A percentile compares a stretch with the other conserved stretches of the same genome.
These are phyloP conservation scores for Dicyrtoma fusca DNA, from an alignment of 2,888 invertebrate species.

Conservation along the genomic window DNA sequence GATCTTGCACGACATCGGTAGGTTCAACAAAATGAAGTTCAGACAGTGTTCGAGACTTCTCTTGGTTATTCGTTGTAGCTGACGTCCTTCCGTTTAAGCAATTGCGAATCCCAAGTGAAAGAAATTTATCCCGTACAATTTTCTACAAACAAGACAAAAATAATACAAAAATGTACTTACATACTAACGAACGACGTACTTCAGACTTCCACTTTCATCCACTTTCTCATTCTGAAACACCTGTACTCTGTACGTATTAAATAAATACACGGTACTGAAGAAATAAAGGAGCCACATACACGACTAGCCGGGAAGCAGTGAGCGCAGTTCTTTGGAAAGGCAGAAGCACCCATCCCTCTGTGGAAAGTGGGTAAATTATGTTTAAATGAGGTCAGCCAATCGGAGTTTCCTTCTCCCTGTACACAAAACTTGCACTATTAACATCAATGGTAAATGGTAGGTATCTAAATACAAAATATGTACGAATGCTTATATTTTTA, in stretches of 20 bases:
- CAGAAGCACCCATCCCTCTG: neutral
- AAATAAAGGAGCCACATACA: neutral
- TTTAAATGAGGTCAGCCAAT: constrained; percentile 10
- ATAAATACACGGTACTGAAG: neutral
- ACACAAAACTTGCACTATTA: neutral
- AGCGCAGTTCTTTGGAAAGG: constrained; percentile 2
- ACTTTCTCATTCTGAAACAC: no score
- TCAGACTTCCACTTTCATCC: no score
- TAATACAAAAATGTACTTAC: neutral
- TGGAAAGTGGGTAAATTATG: neutral
- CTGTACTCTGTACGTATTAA: no score
- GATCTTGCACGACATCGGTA: constrained; percentile 6
- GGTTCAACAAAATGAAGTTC: neutral
- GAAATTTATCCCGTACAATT: neutral
- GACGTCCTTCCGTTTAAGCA: neutral
- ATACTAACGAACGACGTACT: no score
- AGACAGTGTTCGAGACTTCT: neutral
- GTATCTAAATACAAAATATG: neutral
- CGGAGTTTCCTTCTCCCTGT: constrained; percentile 16
- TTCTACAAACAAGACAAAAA: neutral
- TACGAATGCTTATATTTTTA: neutral
- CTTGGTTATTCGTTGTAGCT: neutral
- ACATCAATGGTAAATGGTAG: no score
- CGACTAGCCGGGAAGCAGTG: constrained; percentile 13
- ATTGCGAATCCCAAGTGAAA: constrained; percentile 9